These are phyloP conservation scores for Ecdyonurus torrentis DNA, from an alignment of 2,888 invertebrate species.

Conservation along the genomic window DNA sequence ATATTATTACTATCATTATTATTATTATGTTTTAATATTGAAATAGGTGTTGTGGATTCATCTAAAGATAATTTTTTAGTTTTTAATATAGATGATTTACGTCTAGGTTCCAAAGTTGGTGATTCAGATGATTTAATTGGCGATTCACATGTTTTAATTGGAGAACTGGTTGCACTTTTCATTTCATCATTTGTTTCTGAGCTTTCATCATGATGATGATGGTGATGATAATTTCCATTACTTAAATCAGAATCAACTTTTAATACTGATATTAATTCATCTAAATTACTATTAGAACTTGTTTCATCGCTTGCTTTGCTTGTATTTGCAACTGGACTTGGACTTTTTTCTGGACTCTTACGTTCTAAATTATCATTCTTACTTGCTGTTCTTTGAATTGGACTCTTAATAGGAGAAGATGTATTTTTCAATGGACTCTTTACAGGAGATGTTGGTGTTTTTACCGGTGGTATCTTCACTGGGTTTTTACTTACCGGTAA, in stretches of 20 bases:
- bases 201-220: no score
- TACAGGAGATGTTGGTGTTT: background rate
- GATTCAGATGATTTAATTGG: background rate
- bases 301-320: background rate
- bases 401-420: background rate
- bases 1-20: constrained; percentile 5
- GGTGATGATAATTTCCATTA: no score
- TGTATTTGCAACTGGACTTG: background rate
- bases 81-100: background rate
- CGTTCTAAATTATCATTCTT: background rate
- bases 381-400: background rate
- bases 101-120: no score
- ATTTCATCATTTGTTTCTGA: background rate
- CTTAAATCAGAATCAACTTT: background rate
- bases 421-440: background rate
- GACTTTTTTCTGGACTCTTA: background rate
- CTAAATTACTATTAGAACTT: background rate
- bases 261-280: background rate
- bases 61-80: background rate
- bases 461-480: background rate
- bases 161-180: background rate
- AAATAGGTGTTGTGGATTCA: background rate
- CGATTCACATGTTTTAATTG: background rate
- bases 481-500: background rate
- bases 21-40: background rate